Evolutionary conservation across 2,113 vertebrate species (phyloP), one percentile per base, ranked within the genome.

Genomic region (Macroglossus sobrinus): DNA sequence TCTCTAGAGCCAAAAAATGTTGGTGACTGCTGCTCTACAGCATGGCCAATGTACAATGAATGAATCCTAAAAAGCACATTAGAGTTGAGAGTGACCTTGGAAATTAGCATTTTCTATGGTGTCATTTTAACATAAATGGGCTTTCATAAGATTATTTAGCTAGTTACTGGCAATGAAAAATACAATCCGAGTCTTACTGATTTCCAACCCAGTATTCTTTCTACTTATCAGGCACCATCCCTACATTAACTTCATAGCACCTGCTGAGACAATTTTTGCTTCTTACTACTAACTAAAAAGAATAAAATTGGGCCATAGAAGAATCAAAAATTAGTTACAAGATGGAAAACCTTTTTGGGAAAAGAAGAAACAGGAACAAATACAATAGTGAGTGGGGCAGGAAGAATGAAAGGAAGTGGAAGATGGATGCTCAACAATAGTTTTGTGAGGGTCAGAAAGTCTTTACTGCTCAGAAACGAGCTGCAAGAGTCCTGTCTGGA

Each of bases 51-150:
- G 59, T 64, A 84, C 35, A 84, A 53, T 74, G 43, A 93, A 63
- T 71, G 14, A 92, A 91, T 81, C 75, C 87, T 43, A 88, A 80
- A 96, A 94, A 71, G 22, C 57, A 96, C 19, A 86, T 53, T n/a
- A 94, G 30, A 68, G 16, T 50, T 94, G 22, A 24, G n/a, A 90
- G 22, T 63, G 57, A 87, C 81, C 40, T 74, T 90, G 19, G 43
- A 93, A 94, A 80, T 79, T 33, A 75, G 57, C 35, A 75, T 91
- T 40, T 80, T 75, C 82, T 63, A 26, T 55, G 22, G 33, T 7
- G 2, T 85, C 72, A 80, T 88, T 96, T 96, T 64, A 95, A 96
- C 43, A n/a, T 95, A 94, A 28, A 91, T 10, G 33, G 61, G 66
- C 64, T 74, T 95, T 78, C 55, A 16, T n/a, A 30, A 35, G 30